A percentile compares a stretch with the other conserved stretches of the same genome.
phyloP scores from a whole-genome alignment of 2,797 vertebrate species.

The Podarcis lilfordi region DNA sequence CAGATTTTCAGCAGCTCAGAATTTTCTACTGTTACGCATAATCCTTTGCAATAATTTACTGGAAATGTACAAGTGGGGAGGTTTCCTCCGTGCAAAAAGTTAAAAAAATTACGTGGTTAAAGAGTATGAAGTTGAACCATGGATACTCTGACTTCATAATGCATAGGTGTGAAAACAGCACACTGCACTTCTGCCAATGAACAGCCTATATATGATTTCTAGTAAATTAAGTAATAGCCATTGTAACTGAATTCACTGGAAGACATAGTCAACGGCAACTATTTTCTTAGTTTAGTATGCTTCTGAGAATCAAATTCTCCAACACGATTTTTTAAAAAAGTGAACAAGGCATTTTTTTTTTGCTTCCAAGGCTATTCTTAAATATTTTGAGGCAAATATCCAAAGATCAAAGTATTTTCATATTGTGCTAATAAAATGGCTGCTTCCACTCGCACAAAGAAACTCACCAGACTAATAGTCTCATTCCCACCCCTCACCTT shows the following conservation, averaged over 20 bases:
- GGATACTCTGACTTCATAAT: slow-evolving; percentile 9
- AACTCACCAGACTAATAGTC: neutral
- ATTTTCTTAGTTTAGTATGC: slow-evolving; percentile 31
- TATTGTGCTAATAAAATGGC: neutral
- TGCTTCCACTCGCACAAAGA: slow-evolving; percentile 19
- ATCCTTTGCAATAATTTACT: slow-evolving; percentile 9
- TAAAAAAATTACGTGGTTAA: slow-evolving; percentile 16
- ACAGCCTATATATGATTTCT: neutral
- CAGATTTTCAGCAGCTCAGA: slow-evolving; percentile 12
- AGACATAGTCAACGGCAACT: slow-evolving; percentile 4
- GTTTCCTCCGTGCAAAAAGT: neutral
- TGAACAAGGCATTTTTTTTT: neutral
- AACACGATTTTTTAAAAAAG: neutral
- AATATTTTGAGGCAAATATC: neutral
- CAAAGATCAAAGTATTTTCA: neutral
- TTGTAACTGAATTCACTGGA: slow-evolving; percentile 10
- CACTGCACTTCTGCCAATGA: neutral
- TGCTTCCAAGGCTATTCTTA: neutral
- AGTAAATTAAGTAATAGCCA: slow-evolving; percentile 2
- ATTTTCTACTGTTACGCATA: slow-evolving; percentile 50
- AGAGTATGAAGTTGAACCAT: slow-evolving; percentile 19
- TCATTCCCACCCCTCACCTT: neutral
- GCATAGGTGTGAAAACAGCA: neutral
- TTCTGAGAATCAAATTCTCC: slow-evolving; percentile 33
- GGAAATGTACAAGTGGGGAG: neutral